A percentile compares a stretch with the other conserved stretches of the same genome.
phyloP scores from a whole-genome alignment of 2,888 invertebrate species.

The Odontocerum albicorne region DNA sequence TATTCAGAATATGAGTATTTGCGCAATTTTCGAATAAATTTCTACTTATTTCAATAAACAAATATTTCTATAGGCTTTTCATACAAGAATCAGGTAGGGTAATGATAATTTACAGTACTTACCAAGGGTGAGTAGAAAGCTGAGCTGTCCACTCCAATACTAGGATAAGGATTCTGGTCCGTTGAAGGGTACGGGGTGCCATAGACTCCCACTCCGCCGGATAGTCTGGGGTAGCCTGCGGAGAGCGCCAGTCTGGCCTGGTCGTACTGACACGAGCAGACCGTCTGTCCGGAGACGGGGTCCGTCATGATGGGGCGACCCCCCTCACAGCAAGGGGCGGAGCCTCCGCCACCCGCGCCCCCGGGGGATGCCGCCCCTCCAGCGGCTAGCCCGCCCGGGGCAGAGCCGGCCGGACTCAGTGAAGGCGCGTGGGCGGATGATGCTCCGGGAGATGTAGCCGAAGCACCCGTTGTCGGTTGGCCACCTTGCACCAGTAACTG shows the following conservation, averaged over 20 bases:
- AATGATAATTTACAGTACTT: no score
- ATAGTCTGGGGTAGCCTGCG: conserved; percentile 76
- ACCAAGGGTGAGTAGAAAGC: conserved; percentile 95
- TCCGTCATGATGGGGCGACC: conserved; percentile 91
- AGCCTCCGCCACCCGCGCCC: conserved; percentile 55
- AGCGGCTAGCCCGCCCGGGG: conserved; percentile 66
- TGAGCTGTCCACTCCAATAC: conserved; percentile 91
- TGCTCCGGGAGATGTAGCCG: conserved; percentile 73
- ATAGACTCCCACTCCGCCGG: conserved; percentile 79
- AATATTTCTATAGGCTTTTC: no score
- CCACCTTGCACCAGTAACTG: conserved; percentile 76
- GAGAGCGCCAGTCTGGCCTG: conserved; percentile 82
- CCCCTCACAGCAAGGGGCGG: conserved; percentile 77
- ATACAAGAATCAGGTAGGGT: no score
- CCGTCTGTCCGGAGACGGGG: conserved; percentile 89
- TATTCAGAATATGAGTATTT: no score
- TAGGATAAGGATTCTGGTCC: conserved; percentile 91
- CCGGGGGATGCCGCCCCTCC: conserved; percentile 64
- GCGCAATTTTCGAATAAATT: no score
- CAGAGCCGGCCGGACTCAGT: conserved; percentile 62
- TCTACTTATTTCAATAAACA: no score
- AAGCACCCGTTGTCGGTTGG: conserved; percentile 72
- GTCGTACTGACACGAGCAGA: conserved; percentile 94
- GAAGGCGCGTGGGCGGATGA: conserved; percentile 75
- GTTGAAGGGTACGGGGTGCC: conserved; percentile 87